Evolutionary conservation across 2,888 invertebrate species (phyloP), one percentile per base, ranked within the genome.

Genomic region (Oeneis ivallda): DNA sequence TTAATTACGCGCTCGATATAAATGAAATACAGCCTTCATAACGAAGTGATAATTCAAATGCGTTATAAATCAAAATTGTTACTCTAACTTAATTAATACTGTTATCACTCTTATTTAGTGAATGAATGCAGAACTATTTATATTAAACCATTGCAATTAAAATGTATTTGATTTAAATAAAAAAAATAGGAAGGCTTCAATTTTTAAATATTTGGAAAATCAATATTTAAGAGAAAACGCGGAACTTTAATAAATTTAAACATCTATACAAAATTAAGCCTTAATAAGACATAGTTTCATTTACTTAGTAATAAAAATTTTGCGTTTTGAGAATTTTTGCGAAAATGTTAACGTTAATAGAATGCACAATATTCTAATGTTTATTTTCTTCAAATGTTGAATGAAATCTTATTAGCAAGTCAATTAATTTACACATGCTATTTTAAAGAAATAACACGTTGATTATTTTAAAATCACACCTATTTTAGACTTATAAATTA

Each of bases 31-130:
- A 39, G 15, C 37, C 54, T 54, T 54, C 54, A 62, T 34, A 43
- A 53, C 43, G 62, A 62, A 62, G 62, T 62, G 13, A 54, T 56
- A 62, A 62, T 47, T 62, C 54, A 37, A 34, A 47, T 47, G n/a
- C 37, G 37, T 19, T 17, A 37, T 54, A 54, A 54, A 54, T 54
- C 54, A 37, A 17, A 54, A 17, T 37, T 11, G 17, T 37, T 37
- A 1, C 37, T 52, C 8, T 8, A 52, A 39, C 54, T 54, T 37
- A 54, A 54, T 54, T 54, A 54, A 54, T 37, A 11, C 17, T 39
- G 54, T 54, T 39, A 54, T 10, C 37, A 53, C 15, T 47, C 9
- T 17, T 47, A 47, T 17, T 47, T 52, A 34, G n/a, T 15, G 1
- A 37, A 54, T 37, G 32, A 53, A 26, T 19, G 43, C 43, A n/a